phyloP scores from a whole-genome alignment of 2,888 invertebrate genomes.

The Apodemia zela region DNA sequence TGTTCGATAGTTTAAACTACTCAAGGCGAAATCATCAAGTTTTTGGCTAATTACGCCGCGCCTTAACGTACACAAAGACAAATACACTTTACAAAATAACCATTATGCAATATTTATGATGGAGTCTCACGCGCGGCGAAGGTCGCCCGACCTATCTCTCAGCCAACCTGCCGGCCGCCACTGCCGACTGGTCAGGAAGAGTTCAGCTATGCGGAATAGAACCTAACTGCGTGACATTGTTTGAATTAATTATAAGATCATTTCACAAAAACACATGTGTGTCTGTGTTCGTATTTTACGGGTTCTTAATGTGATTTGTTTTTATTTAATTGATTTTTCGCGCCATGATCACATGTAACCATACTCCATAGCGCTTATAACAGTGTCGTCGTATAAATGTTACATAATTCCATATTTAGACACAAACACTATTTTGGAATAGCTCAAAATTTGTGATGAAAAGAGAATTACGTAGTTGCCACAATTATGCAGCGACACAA shows the following conservation, averaged over 20 bases:
- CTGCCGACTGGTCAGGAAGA: not conserved
- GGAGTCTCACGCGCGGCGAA: slow-evolving; percentile 8
- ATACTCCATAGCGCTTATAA: no score
- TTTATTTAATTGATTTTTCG: no score
- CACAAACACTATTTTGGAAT: no score
- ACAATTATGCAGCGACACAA: no score
- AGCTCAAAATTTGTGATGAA: no score
- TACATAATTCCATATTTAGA: no score
- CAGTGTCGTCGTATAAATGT: no score
- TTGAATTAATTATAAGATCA: slow-evolving; percentile 5
- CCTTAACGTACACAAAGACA: slow-evolving; percentile 10
- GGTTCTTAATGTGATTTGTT: not conserved
- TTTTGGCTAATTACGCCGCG: slow-evolving; percentile 9
- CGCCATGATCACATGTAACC: no score
- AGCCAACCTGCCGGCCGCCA: not conserved
- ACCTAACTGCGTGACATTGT: not conserved
- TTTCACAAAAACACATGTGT: not conserved
- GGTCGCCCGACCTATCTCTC: not conserved
- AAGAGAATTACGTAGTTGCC: no score
- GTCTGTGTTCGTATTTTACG: not conserved
- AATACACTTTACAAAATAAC: slow-evolving; percentile 1
- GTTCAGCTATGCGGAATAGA: slow-evolving; percentile 13
- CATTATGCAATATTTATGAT: slow-evolving; percentile 5
- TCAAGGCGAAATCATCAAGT: slow-evolving; percentile 2
- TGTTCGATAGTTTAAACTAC: slow-evolving; percentile 6